A percentile compares a stretch with the other conserved stretches of the same genome.
Conservation (phyloP, 1,140 invertebrate species). For the Drosophila malerkotliana region DNA sequence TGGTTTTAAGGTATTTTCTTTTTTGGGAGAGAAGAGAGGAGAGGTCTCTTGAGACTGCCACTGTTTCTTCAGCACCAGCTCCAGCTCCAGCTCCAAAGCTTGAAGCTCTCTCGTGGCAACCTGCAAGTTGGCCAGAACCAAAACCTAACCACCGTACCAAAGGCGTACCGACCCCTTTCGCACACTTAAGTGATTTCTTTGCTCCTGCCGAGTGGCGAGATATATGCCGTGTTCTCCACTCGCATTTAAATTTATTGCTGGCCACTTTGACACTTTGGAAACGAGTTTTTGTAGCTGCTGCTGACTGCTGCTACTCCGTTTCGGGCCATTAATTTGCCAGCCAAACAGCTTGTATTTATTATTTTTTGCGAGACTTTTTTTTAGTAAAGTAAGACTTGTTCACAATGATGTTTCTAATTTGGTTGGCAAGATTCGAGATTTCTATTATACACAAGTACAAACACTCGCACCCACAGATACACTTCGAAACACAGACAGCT, state of each 20-base stretch:
- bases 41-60: slow-evolving; percentile 27
- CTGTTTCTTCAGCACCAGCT: slow-evolving; percentile 48
- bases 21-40: slow-evolving; percentile 48
- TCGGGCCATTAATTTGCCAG: slow-evolving; percentile 25
- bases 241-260: slow-evolving; percentile 69
- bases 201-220: slow-evolving; percentile 47
- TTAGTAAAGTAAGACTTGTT: slow-evolving; percentile 13
- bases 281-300: slow-evolving; percentile 53
- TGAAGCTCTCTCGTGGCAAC: slow-evolving; percentile 54
- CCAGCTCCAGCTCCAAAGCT: too few relatives aligned
- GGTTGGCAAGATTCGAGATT: slow-evolving; percentile 51
- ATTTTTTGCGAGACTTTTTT: slow-evolving; percentile 39
- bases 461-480: slow-evolving; percentile 19
- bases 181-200: slow-evolving; percentile 72
- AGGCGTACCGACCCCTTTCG: slow-evolving; percentile 41
- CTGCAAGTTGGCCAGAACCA: slow-evolving; percentile 46
- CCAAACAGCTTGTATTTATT: slow-evolving; percentile 40
- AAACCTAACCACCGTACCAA: slow-evolving; percentile 6
- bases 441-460: slow-evolving; percentile 61
- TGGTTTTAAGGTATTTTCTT: slow-evolving; percentile 84
- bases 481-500: slow-evolving; percentile 40
- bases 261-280: slow-evolving; percentile 76
- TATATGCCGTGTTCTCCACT: slow-evolving; percentile 18
- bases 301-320: slow-evolving; percentile 6
- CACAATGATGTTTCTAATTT: slow-evolving; percentile 62